phyloP scores from a whole-genome alignment of 1,140 invertebrate genomes.

The Homalodisca vitripennis region DNA sequence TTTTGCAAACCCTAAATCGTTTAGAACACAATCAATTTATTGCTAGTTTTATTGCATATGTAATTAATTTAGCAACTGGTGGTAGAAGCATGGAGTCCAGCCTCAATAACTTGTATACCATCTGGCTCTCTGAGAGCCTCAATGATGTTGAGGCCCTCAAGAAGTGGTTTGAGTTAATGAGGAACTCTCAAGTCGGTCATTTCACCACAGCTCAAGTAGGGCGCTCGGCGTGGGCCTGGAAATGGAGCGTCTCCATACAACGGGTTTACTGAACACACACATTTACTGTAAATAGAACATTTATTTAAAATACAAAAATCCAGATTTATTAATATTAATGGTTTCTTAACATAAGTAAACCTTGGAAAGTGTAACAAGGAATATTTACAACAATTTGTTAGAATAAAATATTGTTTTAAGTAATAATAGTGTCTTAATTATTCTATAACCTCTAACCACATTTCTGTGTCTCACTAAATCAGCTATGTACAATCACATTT shows the following conservation, averaged over 20 bases:
- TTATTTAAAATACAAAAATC: conserved; percentile 24
- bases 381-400: conserved; percentile 18
- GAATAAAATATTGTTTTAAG: conserved; percentile 23
- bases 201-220: neutral
- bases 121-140: neutral
- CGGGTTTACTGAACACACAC: neutral
- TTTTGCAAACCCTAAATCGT: no score
- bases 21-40: no score
- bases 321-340: neutral
- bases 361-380: conserved; percentile 11
- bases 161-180: neutral
- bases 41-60: no score
- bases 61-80: no score
- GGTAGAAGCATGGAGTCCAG: no score
- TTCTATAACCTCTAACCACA: no score
- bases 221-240: neutral
- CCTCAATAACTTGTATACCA: neutral
- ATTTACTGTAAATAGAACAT: conserved; percentile 18
- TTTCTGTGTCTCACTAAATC: neutral
- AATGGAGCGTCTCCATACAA: neutral
- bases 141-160: neutral
- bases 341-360: conserved; percentile 7
- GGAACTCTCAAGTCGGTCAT: no score
- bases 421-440: neutral
- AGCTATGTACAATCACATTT: neutral